Evolutionary conservation across 1,140 invertebrate species (phyloP), one percentile per base, ranked within the genome.

Genomic region (Bradysia coprophila): DNA sequence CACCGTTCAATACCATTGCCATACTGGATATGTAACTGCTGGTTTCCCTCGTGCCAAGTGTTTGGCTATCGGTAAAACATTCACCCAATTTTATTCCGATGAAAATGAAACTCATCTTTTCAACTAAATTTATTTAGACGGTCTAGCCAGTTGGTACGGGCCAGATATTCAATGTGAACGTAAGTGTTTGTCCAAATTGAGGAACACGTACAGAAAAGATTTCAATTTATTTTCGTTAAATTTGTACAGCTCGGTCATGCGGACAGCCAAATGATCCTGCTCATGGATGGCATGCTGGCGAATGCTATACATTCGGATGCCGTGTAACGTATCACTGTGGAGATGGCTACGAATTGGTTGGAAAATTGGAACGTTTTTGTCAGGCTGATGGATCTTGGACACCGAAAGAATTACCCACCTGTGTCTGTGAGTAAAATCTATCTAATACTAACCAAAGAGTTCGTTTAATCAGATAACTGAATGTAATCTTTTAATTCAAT

Each of bases 111-210:
- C n/a, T n/a, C n/a, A n/a, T n/a, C n/a, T n/a, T n/a, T n/a, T n/a
- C n/a, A n/a, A n/a, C n/a, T n/a, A n/a, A n/a, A n/a, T n/a, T n/a
- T n/a, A n/a, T n/a, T n/a, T n/a, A n/a, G n/a, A 92, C 51, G 79
- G 80, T 1, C 71, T 75, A 48, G 83, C 83, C 3, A 79, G 81
- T 44, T 89, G 85, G 85, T 92, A 87, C 53, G 92, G 92, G 13
- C 93, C 93, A 1, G 88, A 95, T 52, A 84, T 98, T 42, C 78
- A 79, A 28, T 98, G 94, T 53, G 82, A 91, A 71, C 86, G 92
- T 82, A 65, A 82, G 73, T 75, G 47, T 38, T n/a, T n/a, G n/a
- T n/a, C n/a, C n/a, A 9, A 31, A 31, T 31, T 31, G 28, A 9
- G 8, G n/a, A 31, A 9, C 8, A 31, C n/a, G 28, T 38, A 19